Conservation (phyloP, 2,797 vertebrate genomes). For the Hyperoplus lanceolatus region DNA sequence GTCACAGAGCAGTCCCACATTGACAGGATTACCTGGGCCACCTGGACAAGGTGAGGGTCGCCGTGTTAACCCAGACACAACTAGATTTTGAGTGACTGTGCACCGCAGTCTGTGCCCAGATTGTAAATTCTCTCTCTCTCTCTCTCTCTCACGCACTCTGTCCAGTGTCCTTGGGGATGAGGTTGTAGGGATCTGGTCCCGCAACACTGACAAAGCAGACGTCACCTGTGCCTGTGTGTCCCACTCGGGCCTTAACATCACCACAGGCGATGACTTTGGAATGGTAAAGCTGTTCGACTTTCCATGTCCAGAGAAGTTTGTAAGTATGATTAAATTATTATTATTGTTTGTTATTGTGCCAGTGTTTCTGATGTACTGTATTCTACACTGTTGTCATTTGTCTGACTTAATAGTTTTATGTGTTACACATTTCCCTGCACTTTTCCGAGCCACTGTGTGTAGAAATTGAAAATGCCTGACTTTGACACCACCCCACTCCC, state of each 20-base stretch:
- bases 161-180: conserved; percentile 95
- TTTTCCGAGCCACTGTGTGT: neutral
- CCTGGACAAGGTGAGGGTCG: conserved; percentile 94
- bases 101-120: neutral
- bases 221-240: conserved; percentile 98
- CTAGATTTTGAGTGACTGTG: neutral
- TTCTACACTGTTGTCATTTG: neutral
- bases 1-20: conserved; percentile 93
- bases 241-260: conserved; percentile 97
- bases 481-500: neutral
- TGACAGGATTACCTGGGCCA: conserved; percentile 98
- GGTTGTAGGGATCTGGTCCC: conserved; percentile 97
- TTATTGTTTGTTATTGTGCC: conserved; percentile 22
- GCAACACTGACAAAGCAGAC: conserved; percentile 95
- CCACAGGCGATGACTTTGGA: conserved; percentile 98
- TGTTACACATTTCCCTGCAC: neutral
- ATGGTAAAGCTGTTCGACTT: conserved; percentile 99
- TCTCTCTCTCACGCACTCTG: conserved; percentile 14
- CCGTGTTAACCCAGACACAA: neutral
- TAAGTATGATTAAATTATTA: conserved; percentile 85
- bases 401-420: neutral
- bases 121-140: neutral
- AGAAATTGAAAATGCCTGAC: neutral
- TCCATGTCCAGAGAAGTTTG: conserved; percentile 98
- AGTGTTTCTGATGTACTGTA: conserved; percentile 11